A percentile compares a stretch with the other conserved stretches of the same genome.
Conservation (phyloP, 2,797 vertebrate genomes). For the Champsocephalus gunnari region DNA sequence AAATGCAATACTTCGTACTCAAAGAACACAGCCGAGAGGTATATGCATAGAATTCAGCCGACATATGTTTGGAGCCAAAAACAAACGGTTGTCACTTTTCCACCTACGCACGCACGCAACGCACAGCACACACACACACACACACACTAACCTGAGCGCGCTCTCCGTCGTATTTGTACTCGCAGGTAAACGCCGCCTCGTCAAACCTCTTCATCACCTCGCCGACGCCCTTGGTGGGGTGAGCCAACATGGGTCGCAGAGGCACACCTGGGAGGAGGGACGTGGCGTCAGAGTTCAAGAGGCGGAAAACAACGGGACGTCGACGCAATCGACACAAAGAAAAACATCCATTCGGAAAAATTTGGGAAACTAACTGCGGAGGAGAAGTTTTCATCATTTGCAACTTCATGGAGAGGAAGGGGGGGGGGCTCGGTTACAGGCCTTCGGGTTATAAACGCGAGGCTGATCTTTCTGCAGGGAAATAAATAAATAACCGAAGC, state of each 20-base stretch:
- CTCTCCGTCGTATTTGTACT: slow-evolving; percentile 95
- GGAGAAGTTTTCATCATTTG: slow-evolving; percentile 18
- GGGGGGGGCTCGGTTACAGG: neutral
- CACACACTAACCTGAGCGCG: slow-evolving; percentile 90
- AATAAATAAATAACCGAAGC: neutral
- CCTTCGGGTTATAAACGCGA: slow-evolving; percentile 26
- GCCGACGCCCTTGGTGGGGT: slow-evolving; percentile 90
- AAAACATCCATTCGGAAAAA: slow-evolving; percentile 35
- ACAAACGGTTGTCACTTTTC: slow-evolving; percentile 48
- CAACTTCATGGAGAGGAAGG: neutral
- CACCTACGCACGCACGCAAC: neutral
- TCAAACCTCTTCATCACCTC: slow-evolving; percentile 94
- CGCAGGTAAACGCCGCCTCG: slow-evolving; percentile 92
- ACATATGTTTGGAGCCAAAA: slow-evolving; percentile 59
- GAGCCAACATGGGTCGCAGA: slow-evolving; percentile 93
- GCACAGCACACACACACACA: slow-evolving; percentile 6
- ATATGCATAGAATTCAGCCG: slow-evolving; percentile 60
- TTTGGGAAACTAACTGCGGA: slow-evolving; percentile 16
- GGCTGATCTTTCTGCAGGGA: slow-evolving; percentile 15
- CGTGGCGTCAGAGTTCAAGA: neutral
- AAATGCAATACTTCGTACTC: slow-evolving; percentile 52
- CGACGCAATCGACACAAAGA: neutral
- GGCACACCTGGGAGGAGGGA: slow-evolving; percentile 83
- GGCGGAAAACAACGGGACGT: neutral
- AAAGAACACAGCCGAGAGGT: slow-evolving; percentile 59